A percentile compares a stretch with the other conserved stretches of the same genome.
phyloP scores from a whole-genome alignment of 2,888 invertebrate genomes.

The Rhamnusium bicolor region DNA sequence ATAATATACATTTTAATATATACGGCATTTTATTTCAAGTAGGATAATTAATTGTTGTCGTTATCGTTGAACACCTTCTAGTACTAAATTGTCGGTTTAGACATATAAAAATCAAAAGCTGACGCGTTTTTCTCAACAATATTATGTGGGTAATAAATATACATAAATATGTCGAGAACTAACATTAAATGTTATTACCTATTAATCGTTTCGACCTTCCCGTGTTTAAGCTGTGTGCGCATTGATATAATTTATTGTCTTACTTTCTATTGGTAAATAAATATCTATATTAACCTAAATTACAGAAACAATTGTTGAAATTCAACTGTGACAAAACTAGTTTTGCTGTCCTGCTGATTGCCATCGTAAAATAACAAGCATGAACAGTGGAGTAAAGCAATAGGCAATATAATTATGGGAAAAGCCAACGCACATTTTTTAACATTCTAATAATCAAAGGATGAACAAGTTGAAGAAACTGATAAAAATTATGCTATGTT shows the following conservation, averaged over 20 bases:
- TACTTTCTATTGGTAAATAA: constrained; percentile 28
- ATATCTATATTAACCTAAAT: constrained; percentile 27
- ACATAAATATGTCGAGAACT: constrained; percentile 15
- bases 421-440: too few species aligned
- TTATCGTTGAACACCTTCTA: constrained; percentile 10
- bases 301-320: constrained; percentile 1
- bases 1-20: not conserved
- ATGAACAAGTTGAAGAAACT: too few species aligned
- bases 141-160: constrained; percentile 2
- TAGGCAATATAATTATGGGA: too few species aligned
- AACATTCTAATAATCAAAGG: too few species aligned
- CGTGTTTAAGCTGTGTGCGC: constrained; percentile 21
- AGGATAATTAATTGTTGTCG: not conserved
- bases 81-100: not conserved
- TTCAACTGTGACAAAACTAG: not conserved
- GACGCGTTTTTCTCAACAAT: constrained; percentile 5
- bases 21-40: not conserved
- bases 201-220: constrained; percentile 41
- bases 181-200: constrained; percentile 35
- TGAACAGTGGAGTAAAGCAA: too few species aligned
- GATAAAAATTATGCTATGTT: too few species aligned
- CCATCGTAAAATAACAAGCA: not conserved
- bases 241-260: constrained; percentile 27
- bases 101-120: not conserved
- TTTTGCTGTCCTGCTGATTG: not conserved